These are phyloP conservation scores for Aspidiotus destructor DNA, from an alignment of 2,888 invertebrate genomes.

Conservation along the genomic window DNA sequence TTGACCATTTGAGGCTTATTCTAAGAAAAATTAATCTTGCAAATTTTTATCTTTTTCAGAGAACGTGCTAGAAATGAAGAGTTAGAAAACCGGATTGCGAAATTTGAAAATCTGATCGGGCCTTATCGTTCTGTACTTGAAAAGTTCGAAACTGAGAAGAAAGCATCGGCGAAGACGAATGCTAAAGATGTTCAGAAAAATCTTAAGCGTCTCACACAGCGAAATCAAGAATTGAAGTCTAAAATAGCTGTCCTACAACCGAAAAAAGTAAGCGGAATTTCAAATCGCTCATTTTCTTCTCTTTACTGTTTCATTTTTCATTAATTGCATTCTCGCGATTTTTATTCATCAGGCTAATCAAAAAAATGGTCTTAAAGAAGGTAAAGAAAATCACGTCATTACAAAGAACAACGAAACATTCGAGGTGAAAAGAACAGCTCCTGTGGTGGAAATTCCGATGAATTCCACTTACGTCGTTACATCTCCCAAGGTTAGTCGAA, in stretches of 20 bases:
- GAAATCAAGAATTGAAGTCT: slow-evolving; percentile 15
- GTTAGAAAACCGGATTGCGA: slow-evolving; percentile 10
- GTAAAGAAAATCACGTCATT: slow-evolving; percentile 17
- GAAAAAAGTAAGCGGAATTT: slow-evolving; percentile 3
- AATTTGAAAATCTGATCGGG: slow-evolving; percentile 19
- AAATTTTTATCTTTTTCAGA: not conserved
- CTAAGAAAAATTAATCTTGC: not conserved
- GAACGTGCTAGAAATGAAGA: slow-evolving; percentile 1
- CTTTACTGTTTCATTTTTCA: not conserved
- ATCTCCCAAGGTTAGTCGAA: slow-evolving; percentile 29
- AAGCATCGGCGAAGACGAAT: not conserved
- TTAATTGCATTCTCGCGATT: not conserved
- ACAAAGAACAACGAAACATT: slow-evolving; percentile 3
- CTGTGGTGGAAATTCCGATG: slow-evolving; percentile 16
- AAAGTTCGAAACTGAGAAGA: slow-evolving; percentile 20
- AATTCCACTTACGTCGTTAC: slow-evolving; percentile 22
- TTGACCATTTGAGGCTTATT: too few species aligned
- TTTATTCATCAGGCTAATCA: not conserved
- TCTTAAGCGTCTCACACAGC: slow-evolving; percentile 11
- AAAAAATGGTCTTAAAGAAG: slow-evolving; percentile 8
- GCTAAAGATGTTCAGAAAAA: slow-evolving; percentile 11
- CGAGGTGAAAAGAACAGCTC: not conserved
- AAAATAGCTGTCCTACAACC: slow-evolving; percentile 6
- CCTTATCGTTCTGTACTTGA: slow-evolving; percentile 18
- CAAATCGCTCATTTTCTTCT: not conserved